Percentiles rank a stretch among this genome's conserved stretches.
These are phyloP conservation scores for Myanophis thanlyinensis DNA, from an alignment of 2,113 vertebrate species.

Conservation along the genomic window DNA sequence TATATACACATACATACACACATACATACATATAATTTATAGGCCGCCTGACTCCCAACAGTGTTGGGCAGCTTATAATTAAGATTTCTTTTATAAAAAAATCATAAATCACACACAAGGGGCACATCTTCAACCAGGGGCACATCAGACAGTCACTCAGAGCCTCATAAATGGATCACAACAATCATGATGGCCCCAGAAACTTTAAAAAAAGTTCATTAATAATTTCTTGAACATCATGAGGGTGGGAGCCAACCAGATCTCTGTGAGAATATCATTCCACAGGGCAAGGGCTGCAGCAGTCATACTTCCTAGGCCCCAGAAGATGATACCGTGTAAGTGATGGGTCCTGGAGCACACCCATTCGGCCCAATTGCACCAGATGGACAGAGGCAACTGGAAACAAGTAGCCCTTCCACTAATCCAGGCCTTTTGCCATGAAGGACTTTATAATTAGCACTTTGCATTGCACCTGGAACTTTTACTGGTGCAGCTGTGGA, in stretches of 20 bases:
- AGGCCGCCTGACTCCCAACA: background rate
- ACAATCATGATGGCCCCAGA: background rate
- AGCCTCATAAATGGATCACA: too few species aligned
- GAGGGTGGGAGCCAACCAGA: background rate
- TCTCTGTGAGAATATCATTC: background rate
- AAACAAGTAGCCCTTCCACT: background rate
- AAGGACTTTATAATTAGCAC: background rate
- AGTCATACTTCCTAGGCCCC: background rate
- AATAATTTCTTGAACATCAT: background rate
- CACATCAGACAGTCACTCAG: too few species aligned
- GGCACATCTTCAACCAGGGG: too few species aligned
- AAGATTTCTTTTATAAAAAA: background rate
- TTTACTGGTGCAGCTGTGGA: background rate
- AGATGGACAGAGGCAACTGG: background rate
- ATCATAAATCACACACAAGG: background rate
- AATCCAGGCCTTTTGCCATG: background rate
- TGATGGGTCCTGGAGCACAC: background rate
- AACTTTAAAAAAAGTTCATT: background rate
- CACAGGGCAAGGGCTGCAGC: background rate
- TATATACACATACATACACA: too few species aligned
- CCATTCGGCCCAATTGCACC: background rate
- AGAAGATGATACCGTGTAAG: background rate
- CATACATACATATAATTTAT: background rate
- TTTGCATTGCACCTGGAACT: background rate
- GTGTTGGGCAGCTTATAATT: background rate